Conservation (phyloP, 92 coral and sea anemone species). For the Heliopora coerulea region DNA sequence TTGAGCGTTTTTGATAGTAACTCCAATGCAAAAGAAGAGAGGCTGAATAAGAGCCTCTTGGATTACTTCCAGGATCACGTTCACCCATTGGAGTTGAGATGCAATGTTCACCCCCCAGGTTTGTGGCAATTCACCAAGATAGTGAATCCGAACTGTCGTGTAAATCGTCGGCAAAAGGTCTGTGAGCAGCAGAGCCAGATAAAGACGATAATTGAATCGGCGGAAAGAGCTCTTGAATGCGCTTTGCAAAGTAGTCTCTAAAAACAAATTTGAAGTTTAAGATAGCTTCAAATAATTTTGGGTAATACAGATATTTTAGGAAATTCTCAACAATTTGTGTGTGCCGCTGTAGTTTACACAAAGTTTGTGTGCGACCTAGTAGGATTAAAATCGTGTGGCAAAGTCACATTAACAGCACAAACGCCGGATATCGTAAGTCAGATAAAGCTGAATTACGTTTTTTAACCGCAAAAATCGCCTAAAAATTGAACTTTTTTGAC, state of each 20-base stretch:
- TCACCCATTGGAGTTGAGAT: conserved; percentile 39
- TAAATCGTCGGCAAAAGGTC: conserved; percentile 36
- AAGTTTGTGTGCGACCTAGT: too few relatives aligned
- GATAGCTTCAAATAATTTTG: too few relatives aligned
- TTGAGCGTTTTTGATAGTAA: conserved; percentile 26
- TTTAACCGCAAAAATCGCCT: too few relatives aligned
- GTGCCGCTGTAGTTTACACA: too few relatives aligned
- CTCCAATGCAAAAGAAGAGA: conserved; percentile 32
- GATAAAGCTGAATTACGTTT: too few relatives aligned
- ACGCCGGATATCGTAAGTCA: too few relatives aligned
- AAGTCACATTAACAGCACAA: too few relatives aligned
- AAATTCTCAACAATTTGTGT: too few relatives aligned
- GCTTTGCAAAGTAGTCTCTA: conserved; percentile 1
- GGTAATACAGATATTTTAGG: too few relatives aligned
- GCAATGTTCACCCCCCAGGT: conserved; percentile 41
- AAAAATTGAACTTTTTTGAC: too few relatives aligned
- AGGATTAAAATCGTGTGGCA: too few relatives aligned
- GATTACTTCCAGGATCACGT: conserved; percentile 34
- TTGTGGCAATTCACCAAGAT: conserved; percentile 31
- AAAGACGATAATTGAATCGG: conserved; percentile 41
- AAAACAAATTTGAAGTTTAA: neutral
- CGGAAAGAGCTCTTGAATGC: conserved; percentile 18
- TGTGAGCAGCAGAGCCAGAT: conserved; percentile 33
- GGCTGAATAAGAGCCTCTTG: conserved; percentile 39
- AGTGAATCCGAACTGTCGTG: conserved; percentile 39